Evolutionary conservation across 2,888 invertebrate genomes (phyloP).

Genomic region (Scaptomyza caliginosa): DNA sequence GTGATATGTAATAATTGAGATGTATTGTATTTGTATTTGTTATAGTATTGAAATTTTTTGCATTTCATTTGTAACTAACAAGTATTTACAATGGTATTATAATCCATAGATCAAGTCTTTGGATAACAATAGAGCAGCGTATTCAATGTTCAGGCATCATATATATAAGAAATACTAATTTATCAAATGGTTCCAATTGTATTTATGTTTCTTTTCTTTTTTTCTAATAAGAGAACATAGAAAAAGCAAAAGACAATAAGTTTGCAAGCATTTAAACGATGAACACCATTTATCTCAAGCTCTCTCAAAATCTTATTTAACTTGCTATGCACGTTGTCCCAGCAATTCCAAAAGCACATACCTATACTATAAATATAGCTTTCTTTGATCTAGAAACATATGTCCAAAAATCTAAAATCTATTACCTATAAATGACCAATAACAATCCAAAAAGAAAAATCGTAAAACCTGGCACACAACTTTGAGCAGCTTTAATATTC

Average conservation of each 20-base stretch:
- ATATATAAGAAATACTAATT: background rate
- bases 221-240: background rate
- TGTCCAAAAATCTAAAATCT: conserved; percentile 2
- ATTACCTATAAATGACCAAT: conserved; percentile 33
- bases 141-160: conserved; percentile 11
- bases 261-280: conserved; percentile 67
- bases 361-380: conserved; percentile 2
- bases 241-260: conserved; percentile 65
- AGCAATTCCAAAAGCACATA: background rate
- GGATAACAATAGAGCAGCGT: conserved; percentile 9
- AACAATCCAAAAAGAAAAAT: conserved; percentile 28
- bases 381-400: conserved; percentile 13
- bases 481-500: conserved; percentile 50
- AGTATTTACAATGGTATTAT: conserved; percentile 52
- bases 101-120: conserved; percentile 15
- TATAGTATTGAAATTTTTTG: conserved; percentile 3
- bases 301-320: background rate
- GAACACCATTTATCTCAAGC: conserved; percentile 15
- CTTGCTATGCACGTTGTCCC: conserved; percentile 8
- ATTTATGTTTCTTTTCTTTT: conserved; percentile 24
- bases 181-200: conserved; percentile 8
- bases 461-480: conserved; percentile 52
- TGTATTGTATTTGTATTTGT: conserved; percentile 7
- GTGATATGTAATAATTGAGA: conserved; percentile 54
- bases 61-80: conserved; percentile 28